These are phyloP conservation scores for Pollachius pollachius DNA, from an alignment of 2,113 vertebrate genomes.

Conservation along the genomic window DNA sequence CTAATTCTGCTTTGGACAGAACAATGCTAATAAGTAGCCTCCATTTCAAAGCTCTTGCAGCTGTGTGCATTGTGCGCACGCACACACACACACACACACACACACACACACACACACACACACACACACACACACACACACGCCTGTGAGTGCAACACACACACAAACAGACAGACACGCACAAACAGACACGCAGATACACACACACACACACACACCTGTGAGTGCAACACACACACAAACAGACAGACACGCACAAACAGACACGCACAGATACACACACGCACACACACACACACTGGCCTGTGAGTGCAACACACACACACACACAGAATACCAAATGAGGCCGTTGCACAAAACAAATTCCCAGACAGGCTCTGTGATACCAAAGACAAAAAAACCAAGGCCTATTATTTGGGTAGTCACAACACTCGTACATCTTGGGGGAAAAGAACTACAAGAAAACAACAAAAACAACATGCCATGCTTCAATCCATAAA, in stretches of 20 bases:
- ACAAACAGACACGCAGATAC: slow-evolving; percentile 35
- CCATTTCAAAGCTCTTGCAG: slow-evolving; percentile 64
- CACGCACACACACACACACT: slow-evolving; percentile 11
- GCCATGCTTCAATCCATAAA: slow-evolving; percentile 40
- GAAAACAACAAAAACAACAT: slow-evolving; percentile 30
- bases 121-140: slow-evolving; percentile 10
- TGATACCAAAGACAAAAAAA: slow-evolving; percentile 44
- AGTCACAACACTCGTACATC: slow-evolving; percentile 37
- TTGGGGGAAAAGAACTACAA: neutral
- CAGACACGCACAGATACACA: slow-evolving; percentile 9
- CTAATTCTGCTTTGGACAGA: slow-evolving; percentile 60
- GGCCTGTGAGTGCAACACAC: too few relatives aligned
- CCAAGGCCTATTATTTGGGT: slow-evolving; percentile 35
- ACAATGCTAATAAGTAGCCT: slow-evolving; percentile 64
- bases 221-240: too few relatives aligned
- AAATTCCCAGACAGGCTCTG: slow-evolving; percentile 59
- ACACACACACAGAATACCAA: slow-evolving; percentile 21
- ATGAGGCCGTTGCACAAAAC: slow-evolving; percentile 50
- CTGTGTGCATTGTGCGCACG: neutral
- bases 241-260: slow-evolving; percentile 31
- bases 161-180: slow-evolving; percentile 17
- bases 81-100: slow-evolving; percentile 10
- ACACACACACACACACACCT: slow-evolving; percentile 40
- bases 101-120: too few relatives aligned
- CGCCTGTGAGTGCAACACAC: neutral